Base-by-base conservation (phyloP, 53 echinoderm and acorn worm genomes). In the Hippasteria phrygiana region DNA sequence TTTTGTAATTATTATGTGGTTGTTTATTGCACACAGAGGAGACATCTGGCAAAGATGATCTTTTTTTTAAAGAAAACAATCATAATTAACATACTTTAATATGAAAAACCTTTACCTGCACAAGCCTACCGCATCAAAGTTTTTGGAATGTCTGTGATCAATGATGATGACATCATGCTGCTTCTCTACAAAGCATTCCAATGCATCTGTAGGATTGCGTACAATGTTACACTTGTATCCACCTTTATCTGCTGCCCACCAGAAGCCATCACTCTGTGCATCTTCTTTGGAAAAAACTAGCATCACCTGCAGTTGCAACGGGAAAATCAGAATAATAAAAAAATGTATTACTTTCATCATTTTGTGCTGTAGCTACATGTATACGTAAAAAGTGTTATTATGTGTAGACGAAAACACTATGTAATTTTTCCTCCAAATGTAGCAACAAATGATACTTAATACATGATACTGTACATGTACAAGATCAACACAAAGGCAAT, bases 101-200 rank as follows among this genome's bases (percentile, higher is more conserved):
- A n/a, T n/a, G n/a, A n/a, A n/a, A n/a, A n/a, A n/a, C n/a, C n/a
- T 84, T 74, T 62, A 97, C 97, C 97, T 93, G 93, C 97, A 95
- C 75, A 97, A 83, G 10, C 87, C 92, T 8, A 93, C 43, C 12
- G 97, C 97, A 84, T 97, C 94, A 88, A 97, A 92, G 16, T 76
- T 91, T 75, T 97, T 97, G 20, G 91, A 62, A 70, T 88, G 63
- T 70, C 97, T 89, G 87, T 93, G 90, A 86, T 97, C 97, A 16
- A 97, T 92, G 77, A 97, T 91, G 71, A 97, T 81, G 42, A 95
- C 88, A 82, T 97, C 97, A 66, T 97, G 97, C 73, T 92, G 95
- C 71, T 95, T 93, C 63, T 97, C 95, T 42, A 95, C 83, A 73
- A 92, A 97, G 59, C 95, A 94, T 65, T 97, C 95, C 50, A 97